phyloP scores from a whole-genome alignment of 2,113 vertebrate species.

The Sialia sialis region DNA sequence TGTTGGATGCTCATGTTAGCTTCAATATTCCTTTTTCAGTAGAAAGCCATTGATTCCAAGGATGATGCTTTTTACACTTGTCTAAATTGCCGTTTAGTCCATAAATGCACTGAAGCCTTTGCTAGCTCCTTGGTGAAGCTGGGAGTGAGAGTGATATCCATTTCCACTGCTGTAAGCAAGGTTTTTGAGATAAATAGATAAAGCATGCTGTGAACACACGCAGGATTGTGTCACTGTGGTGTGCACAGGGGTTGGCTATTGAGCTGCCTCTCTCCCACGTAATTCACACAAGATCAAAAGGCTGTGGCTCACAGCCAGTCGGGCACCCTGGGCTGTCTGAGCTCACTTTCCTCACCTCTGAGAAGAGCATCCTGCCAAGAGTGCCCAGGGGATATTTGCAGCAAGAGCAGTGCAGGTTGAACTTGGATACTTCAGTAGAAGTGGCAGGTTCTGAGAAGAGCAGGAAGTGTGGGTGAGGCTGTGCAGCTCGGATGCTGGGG shows the following conservation, averaged over 20 bases:
- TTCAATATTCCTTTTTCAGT: background rate
- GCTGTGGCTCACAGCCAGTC: background rate
- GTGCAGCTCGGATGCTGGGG: background rate
- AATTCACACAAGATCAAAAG: background rate
- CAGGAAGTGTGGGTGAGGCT: background rate
- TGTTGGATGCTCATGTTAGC: background rate
- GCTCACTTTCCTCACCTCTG: background rate
- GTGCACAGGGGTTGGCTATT: background rate
- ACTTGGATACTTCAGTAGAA: background rate
- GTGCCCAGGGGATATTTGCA: background rate
- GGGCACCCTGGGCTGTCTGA: background rate
- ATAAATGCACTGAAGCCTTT: background rate
- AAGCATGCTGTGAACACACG: background rate
- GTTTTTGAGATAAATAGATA: background rate
- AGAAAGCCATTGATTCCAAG: background rate
- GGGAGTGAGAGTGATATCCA: background rate
- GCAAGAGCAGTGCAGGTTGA: background rate
- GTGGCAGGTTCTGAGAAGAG: background rate
- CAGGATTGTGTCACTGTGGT: background rate
- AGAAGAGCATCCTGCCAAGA: background rate
- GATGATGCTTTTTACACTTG: background rate
- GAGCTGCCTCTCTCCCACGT: background rate
- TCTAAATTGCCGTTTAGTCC: background rate
- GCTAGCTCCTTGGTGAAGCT: background rate
- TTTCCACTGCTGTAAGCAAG: background rate